Evolutionary conservation across 2,113 vertebrate genomes (phyloP).

Genomic region (Nicator chloris): DNA sequence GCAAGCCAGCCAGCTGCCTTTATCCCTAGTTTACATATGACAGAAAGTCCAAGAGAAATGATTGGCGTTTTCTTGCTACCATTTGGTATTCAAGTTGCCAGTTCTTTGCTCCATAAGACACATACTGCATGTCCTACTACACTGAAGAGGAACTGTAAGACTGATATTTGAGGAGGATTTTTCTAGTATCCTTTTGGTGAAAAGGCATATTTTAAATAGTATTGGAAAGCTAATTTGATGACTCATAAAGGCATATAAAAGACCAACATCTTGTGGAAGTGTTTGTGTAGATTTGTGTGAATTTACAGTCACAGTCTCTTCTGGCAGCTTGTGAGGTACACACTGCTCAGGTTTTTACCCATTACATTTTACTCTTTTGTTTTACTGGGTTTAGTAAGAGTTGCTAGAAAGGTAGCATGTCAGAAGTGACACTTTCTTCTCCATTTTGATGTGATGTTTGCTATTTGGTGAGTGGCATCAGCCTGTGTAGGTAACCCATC

Average conservation of each 20-base stretch:
- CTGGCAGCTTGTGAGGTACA: neutral
- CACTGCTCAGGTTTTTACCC: neutral
- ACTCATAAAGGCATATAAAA: neutral
- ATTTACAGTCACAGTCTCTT: neutral
- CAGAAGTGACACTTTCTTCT: neutral
- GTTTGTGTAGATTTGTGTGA: neutral
- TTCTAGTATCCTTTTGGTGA: neutral
- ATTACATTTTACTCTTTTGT: neutral
- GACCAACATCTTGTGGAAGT: neutral
- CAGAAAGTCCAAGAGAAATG: neutral
- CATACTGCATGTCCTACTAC: neutral
- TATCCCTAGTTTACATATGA: neutral
- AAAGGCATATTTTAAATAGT: neutral
- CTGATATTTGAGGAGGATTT: neutral
- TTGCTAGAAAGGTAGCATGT: neutral
- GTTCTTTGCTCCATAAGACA: neutral
- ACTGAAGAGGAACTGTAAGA: neutral
- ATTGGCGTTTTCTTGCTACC: neutral
- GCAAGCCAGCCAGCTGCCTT: neutral
- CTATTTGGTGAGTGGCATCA: neutral
- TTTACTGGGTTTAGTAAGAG: neutral
- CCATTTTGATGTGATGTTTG: neutral
- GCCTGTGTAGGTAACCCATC: neutral
- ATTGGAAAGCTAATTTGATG: neutral
- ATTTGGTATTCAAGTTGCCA: neutral